Conservation (phyloP, 37 sponge, comb jelly and placozoan genomes). For the Ephydatia muelleri region DNA sequence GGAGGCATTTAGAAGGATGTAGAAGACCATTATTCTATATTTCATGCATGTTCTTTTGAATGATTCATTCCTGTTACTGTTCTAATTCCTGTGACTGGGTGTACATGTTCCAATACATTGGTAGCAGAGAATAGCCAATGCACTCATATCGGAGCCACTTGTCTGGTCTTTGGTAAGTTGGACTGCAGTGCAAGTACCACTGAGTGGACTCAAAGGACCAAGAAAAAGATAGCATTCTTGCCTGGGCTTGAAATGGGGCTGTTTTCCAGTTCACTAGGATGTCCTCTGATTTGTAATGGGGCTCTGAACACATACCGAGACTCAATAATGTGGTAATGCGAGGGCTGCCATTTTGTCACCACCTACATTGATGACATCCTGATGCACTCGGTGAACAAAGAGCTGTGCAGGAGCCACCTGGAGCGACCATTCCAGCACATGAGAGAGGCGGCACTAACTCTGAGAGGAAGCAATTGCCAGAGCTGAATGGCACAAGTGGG, state of each 20-base stretch:
- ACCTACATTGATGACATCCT: conserved; percentile 60
- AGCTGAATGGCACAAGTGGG: conserved; percentile 25
- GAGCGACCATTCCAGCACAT: conserved; percentile 52
- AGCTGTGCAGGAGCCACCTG: conserved; percentile 31
- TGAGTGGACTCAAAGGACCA: conserved; percentile 35
- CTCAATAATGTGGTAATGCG: conserved; percentile 47
- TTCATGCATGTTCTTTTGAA: too few species aligned
- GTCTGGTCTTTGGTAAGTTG: too few species aligned
- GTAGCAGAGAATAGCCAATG: too few species aligned
- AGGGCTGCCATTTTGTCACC: conserved; percentile 43
- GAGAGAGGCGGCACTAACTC: conserved; percentile 41
- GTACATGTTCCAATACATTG: too few species aligned
- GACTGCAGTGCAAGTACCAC: too few species aligned
- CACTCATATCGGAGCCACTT: too few species aligned
- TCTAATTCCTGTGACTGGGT: too few species aligned
- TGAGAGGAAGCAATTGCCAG: conserved; percentile 49
- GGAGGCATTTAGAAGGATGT: too few species aligned
- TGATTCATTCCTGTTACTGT: too few species aligned
- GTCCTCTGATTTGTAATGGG: conserved; percentile 53
- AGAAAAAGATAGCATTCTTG: conserved; percentile 53
- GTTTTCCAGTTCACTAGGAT: conserved; percentile 45
- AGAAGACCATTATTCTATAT: too few species aligned
- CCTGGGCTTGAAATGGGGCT: conserved; percentile 64
- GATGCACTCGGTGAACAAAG: conserved; percentile 16
- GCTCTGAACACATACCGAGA: conserved; percentile 45